Percentiles rank a stretch among this genome's conserved stretches.
Evolutionary conservation across 2,113 vertebrate genomes (phyloP).

Genomic region (Ameiurus melas): DNA sequence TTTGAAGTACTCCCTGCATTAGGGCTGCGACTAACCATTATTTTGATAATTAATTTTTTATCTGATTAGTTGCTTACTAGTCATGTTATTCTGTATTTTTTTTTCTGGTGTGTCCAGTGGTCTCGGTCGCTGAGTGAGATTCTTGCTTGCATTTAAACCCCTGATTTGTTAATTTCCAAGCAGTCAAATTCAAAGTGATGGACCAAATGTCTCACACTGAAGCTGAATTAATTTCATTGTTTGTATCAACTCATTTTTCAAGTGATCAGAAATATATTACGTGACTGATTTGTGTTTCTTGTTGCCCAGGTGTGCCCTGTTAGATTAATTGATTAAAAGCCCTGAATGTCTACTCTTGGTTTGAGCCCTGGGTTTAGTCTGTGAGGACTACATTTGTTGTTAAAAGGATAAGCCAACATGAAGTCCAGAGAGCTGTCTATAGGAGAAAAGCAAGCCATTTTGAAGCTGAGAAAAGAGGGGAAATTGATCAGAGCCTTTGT

Average conservation of each 20-base stretch:
- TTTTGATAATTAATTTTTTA: not conserved
- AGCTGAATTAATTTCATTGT: not conserved
- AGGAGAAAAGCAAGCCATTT: not conserved
- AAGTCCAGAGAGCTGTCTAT: not conserved
- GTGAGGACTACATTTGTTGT: not conserved
- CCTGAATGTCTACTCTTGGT: not conserved
- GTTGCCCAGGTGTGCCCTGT: not conserved
- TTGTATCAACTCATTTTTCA: not conserved
- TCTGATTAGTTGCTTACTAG: not conserved
- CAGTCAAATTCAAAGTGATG: not conserved
- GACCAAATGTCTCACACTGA: too few species aligned
- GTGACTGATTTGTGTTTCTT: not conserved
- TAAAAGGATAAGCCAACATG: not conserved
- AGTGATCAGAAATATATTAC: not conserved
- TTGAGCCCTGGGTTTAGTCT: not conserved
- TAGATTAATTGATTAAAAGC: not conserved
- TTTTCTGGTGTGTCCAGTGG: not conserved
- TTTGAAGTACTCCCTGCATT: not conserved
- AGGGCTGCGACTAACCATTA: not conserved
- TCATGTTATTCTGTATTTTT: too few species aligned
- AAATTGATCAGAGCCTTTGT: not conserved
- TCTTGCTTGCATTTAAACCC: not conserved
- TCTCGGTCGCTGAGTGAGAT: not conserved
- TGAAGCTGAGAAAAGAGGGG: not conserved
- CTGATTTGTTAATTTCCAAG: not conserved